Evolutionary conservation across 2,888 invertebrate species (phyloP), one percentile per base, ranked within the genome.

Genomic region (Endotricha flammealis): DNA sequence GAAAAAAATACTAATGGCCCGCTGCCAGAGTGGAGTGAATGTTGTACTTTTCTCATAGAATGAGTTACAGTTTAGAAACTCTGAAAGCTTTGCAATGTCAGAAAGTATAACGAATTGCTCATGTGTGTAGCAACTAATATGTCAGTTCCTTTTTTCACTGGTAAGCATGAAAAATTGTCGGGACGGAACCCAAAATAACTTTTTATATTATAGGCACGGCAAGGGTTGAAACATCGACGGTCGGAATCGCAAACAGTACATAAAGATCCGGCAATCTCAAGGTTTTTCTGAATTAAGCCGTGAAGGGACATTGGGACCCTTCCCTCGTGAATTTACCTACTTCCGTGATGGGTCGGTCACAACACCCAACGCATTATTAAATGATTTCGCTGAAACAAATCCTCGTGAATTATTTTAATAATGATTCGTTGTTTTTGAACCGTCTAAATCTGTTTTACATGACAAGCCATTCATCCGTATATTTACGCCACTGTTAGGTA

Each of bases 201-300:
- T 73, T 74, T 74, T 73, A 76, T 74, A 75, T 73, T 69, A 71
- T 64, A 64, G 66, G 58, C 60, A 61, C 62, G 64, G 60, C 64
- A 74, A 70, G 75, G 75, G 76, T 76, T 78, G 64, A 73, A 78
- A 76, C 74, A 76, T 73, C 61, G 69, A 59, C 72, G 73, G 71
- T 62, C 64, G 71, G 66, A 66, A 68, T 71, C 69, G 64, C 77
- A 80, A 80, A 81, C 80, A 79, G 76, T 78, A 75, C 66, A 74
- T 77, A 79, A 80, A 78, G 74, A 76, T 73, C 66, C 57, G 58
- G 66, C 66, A 63, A 74, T 76, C 73, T 75, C 68, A 69, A 69
- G 70, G 69, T 76, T 78, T 78, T 79, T 73, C 71, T 53, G 70
- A 73, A 81, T 81, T 75, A 81, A 81, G 78, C 61, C 57, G 69